Conservation (phyloP, 2,113 vertebrate species). For the Merops nubicus region DNA sequence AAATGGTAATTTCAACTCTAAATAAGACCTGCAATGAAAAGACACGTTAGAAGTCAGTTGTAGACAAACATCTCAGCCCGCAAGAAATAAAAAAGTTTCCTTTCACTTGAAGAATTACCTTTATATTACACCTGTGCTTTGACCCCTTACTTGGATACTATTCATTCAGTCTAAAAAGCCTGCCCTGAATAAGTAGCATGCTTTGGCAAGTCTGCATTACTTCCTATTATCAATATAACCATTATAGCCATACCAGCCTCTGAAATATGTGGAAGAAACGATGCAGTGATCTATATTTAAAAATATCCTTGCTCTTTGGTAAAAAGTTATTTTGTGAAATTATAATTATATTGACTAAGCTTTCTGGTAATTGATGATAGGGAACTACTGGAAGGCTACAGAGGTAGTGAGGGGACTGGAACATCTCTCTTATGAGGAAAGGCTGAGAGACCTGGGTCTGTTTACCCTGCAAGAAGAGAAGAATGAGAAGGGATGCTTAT, state of each 20-base stretch:
- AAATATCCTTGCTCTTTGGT: not conserved
- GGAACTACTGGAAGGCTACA: too few relatives aligned
- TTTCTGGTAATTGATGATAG: not conserved
- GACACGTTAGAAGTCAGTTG: not conserved
- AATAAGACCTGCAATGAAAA: not conserved
- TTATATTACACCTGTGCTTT: not conserved
- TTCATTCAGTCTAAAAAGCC: not conserved
- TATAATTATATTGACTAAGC: not conserved
- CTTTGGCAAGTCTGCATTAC: not conserved
- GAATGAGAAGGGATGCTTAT: too few relatives aligned
- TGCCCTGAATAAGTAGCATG: not conserved
- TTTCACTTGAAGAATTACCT: not conserved
- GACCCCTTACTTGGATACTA: not conserved
- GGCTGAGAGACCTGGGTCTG: too few relatives aligned
- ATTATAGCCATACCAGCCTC: not conserved
- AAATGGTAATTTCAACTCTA: not conserved
- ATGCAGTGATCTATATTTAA: not conserved
- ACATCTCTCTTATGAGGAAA: too few relatives aligned
- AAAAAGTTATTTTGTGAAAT: not conserved
- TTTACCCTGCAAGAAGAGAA: too few relatives aligned
- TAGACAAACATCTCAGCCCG: not conserved
- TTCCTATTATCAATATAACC: not conserved
- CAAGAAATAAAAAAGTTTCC: not conserved
- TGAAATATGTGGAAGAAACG: not conserved
- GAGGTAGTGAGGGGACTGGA: too few relatives aligned